Evolutionary conservation across 2,888 invertebrate species (phyloP).

Genomic region (Atrina japonica): DNA sequence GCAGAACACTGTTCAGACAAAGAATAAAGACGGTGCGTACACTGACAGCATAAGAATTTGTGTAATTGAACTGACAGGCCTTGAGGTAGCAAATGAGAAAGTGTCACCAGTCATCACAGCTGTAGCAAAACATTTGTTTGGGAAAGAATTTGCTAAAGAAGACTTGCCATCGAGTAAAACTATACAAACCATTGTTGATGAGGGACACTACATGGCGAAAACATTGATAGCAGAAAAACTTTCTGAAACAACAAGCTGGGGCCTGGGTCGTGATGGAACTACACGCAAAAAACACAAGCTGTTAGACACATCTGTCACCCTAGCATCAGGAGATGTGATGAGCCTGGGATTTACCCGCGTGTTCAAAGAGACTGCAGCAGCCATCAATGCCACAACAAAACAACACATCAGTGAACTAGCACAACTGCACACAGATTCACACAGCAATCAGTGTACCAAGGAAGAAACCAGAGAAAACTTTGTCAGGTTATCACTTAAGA

Average conservation of each 20-base stretch:
- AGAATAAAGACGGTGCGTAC: slow-evolving; percentile 31
- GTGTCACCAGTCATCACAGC: slow-evolving; percentile 29
- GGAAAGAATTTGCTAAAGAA: slow-evolving; percentile 14
- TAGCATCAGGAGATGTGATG: slow-evolving; percentile 21
- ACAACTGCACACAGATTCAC: background rate
- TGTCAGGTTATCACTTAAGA: slow-evolving; percentile 13
- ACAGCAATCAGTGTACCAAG: background rate
- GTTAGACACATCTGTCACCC: slow-evolving; percentile 40
- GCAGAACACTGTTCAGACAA: slow-evolving; percentile 3
- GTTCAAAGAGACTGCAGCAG: slow-evolving; percentile 2
- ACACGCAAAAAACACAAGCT: slow-evolving; percentile 43
- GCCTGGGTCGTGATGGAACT: slow-evolving; percentile 40
- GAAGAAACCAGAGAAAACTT: background rate
- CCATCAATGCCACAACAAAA: slow-evolving; percentile 3
- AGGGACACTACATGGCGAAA: slow-evolving; percentile 43
- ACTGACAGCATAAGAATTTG: slow-evolving; percentile 36
- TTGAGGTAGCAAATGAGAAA: slow-evolving; percentile 44
- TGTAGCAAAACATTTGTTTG: slow-evolving; percentile 31
- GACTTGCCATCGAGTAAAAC: slow-evolving; percentile 26
- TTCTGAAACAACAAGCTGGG: slow-evolving; percentile 25
- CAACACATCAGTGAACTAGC: slow-evolving; percentile 6
- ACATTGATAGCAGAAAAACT: slow-evolving; percentile 35
- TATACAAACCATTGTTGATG: slow-evolving; percentile 39
- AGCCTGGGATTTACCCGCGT: background rate
- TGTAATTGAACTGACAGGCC: slow-evolving; percentile 37